Evolutionary conservation across 2,113 vertebrate species (phyloP).

Genomic region (Lepisosteus oculatus): DNA sequence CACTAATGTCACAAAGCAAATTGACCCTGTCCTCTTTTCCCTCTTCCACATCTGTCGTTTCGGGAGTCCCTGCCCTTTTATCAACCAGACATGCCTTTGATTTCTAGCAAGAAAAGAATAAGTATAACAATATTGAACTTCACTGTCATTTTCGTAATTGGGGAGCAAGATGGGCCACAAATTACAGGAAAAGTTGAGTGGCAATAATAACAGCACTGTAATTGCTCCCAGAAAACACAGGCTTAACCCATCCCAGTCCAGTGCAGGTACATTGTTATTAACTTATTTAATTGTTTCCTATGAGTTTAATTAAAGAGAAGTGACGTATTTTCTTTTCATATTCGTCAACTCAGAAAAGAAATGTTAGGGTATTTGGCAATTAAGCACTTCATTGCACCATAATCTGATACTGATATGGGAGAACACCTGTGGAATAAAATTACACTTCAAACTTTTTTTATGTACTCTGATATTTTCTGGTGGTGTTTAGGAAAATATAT

Average conservation of each 20-base stretch:
- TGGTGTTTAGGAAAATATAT: too few species aligned
- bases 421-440: too few species aligned
- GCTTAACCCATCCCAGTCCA: constrained; percentile 10
- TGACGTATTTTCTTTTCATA: background rate
- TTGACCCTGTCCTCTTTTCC: constrained; percentile 56
- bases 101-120: constrained; percentile 3
- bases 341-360: too few species aligned
- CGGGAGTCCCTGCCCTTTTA: constrained; percentile 39
- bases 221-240: constrained; percentile 23
- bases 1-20: constrained; percentile 29
- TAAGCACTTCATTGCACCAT: too few species aligned
- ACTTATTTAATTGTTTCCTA: constrained; percentile 15
- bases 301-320: background rate
- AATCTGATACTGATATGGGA: too few species aligned
- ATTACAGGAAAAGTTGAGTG: constrained; percentile 59
- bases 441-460: too few species aligned
- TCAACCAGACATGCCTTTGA: constrained; percentile 7
- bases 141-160: constrained; percentile 54
- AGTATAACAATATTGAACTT: background rate
- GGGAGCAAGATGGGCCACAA: constrained; percentile 47
- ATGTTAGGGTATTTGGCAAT: too few species aligned
- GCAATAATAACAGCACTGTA: constrained; percentile 16
- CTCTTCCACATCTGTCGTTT: constrained; percentile 61
- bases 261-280: constrained; percentile 14
- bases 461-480: too few species aligned